These are phyloP conservation scores for Aspidapion aeneum DNA, from an alignment of 2,888 invertebrate species.

Conservation along the genomic window DNA sequence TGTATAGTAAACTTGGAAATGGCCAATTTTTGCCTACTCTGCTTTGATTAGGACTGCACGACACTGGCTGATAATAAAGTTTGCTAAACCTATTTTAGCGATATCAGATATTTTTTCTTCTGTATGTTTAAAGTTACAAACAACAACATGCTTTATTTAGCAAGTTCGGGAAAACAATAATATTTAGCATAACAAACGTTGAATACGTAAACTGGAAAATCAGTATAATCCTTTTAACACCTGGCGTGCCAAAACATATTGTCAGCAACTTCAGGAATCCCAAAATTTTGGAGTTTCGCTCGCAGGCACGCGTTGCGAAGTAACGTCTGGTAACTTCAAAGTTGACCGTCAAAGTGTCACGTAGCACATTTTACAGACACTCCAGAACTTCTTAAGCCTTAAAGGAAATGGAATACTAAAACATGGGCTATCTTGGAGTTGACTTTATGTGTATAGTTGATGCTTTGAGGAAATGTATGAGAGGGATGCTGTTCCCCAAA, in stretches of 20 bases:
- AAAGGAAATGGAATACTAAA: not conserved
- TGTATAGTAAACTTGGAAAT: too few relatives aligned
- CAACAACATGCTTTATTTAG: too few relatives aligned
- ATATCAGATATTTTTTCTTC: too few relatives aligned
- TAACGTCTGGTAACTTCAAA: not conserved
- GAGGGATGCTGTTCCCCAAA: slow-evolving; percentile 21
- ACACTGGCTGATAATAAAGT: too few relatives aligned
- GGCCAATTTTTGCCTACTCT: too few relatives aligned
- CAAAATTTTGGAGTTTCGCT: not conserved
- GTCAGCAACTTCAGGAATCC: not conserved
- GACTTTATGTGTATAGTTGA: not conserved
- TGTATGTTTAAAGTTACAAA: too few relatives aligned
- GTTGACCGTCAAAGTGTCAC: not conserved
- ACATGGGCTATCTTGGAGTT: not conserved
- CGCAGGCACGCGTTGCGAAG: not conserved
- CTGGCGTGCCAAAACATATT: not conserved
- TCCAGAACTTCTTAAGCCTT: not conserved
- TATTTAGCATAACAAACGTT: too few relatives aligned
- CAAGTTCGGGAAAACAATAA: too few relatives aligned
- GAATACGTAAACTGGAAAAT: too few relatives aligned
- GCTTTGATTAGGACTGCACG: too few relatives aligned
- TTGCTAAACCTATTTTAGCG: too few relatives aligned
- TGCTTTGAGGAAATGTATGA: not conserved
- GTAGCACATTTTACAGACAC: not conserved
- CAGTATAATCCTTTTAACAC: not conserved